Evolutionary conservation across 1,140 invertebrate genomes (phyloP).

Genomic region (Penaeus indicus): DNA sequence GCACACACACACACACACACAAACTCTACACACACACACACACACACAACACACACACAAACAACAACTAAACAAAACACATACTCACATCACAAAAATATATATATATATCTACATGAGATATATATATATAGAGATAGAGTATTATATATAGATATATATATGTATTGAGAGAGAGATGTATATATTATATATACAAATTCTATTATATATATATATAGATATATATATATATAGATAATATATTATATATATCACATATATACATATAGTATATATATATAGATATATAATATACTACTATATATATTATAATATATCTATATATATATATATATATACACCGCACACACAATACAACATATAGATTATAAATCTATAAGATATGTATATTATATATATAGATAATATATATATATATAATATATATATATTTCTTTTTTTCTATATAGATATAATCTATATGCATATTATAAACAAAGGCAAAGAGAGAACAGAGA

Average conservation of each 20-base stretch:
- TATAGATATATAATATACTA: not conserved
- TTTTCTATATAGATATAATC: conserved; percentile 16
- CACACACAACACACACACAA: no score
- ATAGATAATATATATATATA: conserved; percentile 26
- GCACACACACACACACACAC: no score
- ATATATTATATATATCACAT: not conserved
- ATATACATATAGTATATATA: not conserved
- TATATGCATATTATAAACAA: not conserved
- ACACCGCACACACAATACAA: not conserved
- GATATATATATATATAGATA: conserved; percentile 12
- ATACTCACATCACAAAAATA: not conserved
- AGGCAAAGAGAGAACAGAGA: not conserved
- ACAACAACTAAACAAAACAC: not conserved
- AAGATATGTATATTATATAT: conserved; percentile 12
- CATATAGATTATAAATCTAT: conserved; percentile 12
- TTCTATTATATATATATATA: not conserved
- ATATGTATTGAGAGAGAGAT: no score
- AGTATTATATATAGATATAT: conserved; percentile 13
- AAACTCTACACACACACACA: no score
- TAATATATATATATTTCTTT: conserved; percentile 34
- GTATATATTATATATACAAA: not conserved
- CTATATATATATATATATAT: not conserved
- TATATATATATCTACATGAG: conserved; percentile 17
- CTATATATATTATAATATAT: not conserved
- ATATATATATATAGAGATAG: not conserved